Percentiles rank a stretch among this genome's conserved stretches.
phyloP scores from a whole-genome alignment of 1,140 invertebrate species.

The Episyrphus balteatus region DNA sequence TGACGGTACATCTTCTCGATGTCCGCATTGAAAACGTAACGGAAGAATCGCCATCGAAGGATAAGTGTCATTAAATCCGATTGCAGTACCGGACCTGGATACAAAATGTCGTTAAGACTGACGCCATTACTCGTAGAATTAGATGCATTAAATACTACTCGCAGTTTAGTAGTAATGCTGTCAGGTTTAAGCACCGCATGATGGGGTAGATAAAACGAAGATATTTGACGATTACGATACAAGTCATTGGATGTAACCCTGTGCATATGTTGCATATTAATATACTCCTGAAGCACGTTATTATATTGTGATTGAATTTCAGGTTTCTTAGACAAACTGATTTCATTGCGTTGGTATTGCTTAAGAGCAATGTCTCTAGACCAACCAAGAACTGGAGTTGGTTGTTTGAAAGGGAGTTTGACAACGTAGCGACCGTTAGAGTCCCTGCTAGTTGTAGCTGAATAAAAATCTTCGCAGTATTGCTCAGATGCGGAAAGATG shows the following conservation, averaged over 20 bases:
- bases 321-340: constrained; percentile 3
- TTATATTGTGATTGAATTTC: constrained; percentile 6
- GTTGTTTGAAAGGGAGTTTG: too few species aligned
- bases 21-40: constrained; percentile 15
- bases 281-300: constrained; percentile 16
- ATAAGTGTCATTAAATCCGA: neutral
- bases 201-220: constrained; percentile 23
- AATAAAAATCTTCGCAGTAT: too few species aligned
- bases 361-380: constrained; percentile 9
- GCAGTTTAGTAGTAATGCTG: constrained; percentile 10
- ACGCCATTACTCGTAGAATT: constrained; percentile 5
- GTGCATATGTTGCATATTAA: constrained; percentile 17
- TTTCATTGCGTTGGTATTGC: constrained; percentile 10
- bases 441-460: too few species aligned
- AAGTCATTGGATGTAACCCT: too few species aligned
- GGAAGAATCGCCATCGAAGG: constrained; percentile 4
- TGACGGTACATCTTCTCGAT: constrained; percentile 31
- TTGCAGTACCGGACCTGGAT: constrained; percentile 8
- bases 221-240: too few species aligned
- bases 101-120: constrained; percentile 11
- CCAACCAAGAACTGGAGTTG: too few species aligned
- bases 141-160: constrained; percentile 16
- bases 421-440: too few species aligned
- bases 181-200: constrained; percentile 14
- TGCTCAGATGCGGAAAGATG: too few species aligned